A percentile compares a stretch with the other conserved stretches of the same genome.
phyloP scores from a whole-genome alignment of 2,888 invertebrate genomes.

The Tholera decimalis region DNA sequence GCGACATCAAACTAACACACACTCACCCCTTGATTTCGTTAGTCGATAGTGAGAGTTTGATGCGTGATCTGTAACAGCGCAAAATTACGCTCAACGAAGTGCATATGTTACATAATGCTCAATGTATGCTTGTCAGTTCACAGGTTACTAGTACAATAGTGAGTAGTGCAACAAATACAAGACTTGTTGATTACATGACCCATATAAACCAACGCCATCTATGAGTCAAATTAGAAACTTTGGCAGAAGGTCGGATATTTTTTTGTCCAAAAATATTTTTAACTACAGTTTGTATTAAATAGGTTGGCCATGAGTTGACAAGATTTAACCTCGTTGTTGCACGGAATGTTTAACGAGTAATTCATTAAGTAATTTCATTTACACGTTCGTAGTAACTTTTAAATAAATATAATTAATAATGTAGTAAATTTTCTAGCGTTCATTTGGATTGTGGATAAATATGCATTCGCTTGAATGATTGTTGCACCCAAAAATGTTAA shows the following conservation, averaged over 20 bases:
- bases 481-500: conserved; percentile 10
- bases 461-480: background rate
- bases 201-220: too few species aligned
- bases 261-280: background rate
- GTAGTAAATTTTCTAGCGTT: too few species aligned
- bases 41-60: conserved; percentile 82
- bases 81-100: conserved; percentile 67
- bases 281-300: background rate
- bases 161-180: conserved; percentile 8
- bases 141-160: background rate
- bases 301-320: background rate
- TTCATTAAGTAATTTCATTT: too few species aligned
- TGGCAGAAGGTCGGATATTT: too few species aligned
- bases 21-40: conserved; percentile 85
- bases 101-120: conserved; percentile 20
- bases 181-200: too few species aligned
- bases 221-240: too few species aligned
- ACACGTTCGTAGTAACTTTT: background rate
- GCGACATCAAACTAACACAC: conserved; percentile 78
- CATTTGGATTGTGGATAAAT: background rate
- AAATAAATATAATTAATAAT: too few species aligned
- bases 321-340: too few species aligned
- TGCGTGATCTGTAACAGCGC: conserved; percentile 84
- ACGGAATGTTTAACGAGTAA: too few species aligned
- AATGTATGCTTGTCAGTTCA: conserved; percentile 12